Conservation (phyloP, 2,113 vertebrate genomes). For the Paedocypris sp. region DNA sequence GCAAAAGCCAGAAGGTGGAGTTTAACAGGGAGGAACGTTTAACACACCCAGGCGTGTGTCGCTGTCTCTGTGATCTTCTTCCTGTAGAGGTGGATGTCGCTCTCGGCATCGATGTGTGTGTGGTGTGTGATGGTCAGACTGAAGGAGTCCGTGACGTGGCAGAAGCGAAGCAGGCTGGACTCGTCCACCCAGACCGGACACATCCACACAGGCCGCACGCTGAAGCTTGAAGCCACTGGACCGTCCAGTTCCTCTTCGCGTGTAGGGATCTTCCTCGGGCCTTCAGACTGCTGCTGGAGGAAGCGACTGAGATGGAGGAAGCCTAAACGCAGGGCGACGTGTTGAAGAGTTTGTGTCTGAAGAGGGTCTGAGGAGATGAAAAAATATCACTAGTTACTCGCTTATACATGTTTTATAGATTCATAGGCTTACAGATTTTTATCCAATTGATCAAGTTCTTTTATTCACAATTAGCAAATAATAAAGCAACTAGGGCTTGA, state of each 20-base stretch:
- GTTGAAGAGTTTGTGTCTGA: conserved; percentile 67
- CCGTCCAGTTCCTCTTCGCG: conserved; percentile 66
- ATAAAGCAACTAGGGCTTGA: no score
- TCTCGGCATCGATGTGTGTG: conserved; percentile 49
- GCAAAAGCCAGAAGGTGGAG: no score
- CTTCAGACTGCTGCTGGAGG: conserved; percentile 63
- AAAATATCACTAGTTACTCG: neutral
- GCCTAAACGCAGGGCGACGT: conserved; percentile 65
- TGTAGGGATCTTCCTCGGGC: conserved; percentile 49
- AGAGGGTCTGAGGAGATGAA: conserved; percentile 42
- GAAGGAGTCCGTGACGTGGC: conserved; percentile 52
- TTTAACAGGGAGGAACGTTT: no score
- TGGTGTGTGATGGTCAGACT: conserved; percentile 58
- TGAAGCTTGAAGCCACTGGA: conserved; percentile 45
- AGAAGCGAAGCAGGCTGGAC: conserved; percentile 52
- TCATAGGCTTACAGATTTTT: no score
- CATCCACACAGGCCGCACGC: conserved; percentile 47
- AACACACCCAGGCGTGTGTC: conserved; percentile 61
- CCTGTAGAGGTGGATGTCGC: conserved; percentile 59
- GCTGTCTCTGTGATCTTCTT: conserved; percentile 61
- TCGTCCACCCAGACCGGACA: conserved; percentile 58
- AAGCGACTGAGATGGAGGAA: conserved; percentile 66
- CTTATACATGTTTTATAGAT: no score
- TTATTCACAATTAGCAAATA: no score
- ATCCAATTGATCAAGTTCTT: no score